These are phyloP conservation scores for Casuarius casuarius DNA, from an alignment of 2,113 vertebrate species.

Conservation along the genomic window DNA sequence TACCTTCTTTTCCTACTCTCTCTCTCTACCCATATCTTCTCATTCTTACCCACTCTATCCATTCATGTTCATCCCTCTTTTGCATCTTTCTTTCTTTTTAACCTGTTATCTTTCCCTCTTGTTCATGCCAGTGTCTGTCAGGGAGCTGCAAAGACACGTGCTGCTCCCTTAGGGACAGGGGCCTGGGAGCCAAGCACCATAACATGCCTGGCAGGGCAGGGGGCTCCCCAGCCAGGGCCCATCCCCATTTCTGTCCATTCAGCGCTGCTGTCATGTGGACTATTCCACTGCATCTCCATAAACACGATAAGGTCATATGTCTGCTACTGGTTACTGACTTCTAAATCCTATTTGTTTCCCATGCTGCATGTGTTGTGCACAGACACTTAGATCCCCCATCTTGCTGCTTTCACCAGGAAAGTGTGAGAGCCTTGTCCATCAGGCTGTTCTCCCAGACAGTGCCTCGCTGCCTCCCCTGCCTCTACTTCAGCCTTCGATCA, in stretches of 20 bases:
- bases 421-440: not conserved
- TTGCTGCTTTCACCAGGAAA: not conserved
- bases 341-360: not conserved
- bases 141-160: not conserved
- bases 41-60: not conserved
- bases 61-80: not conserved
- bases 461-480: not conserved
- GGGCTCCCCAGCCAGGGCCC: not conserved
- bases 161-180: not conserved
- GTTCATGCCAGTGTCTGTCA: not conserved
- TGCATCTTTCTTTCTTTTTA: not conserved
- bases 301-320: not conserved
- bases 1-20: not conserved
- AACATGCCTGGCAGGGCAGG: accelerated
- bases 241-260: not conserved
- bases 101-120: not conserved
- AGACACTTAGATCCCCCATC: not conserved
- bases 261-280: not conserved
- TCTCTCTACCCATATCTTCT: not conserved
- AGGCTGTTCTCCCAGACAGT: not conserved
- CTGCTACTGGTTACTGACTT: not conserved
- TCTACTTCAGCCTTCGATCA: not conserved
- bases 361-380: not conserved
- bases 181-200: not conserved
- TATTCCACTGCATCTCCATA: not conserved